A percentile compares a stretch with the other conserved stretches of the same genome.
These are phyloP conservation scores for Sanderia malayensis DNA, from an alignment of 30 jellyfish, hydroid and myxozoan genomes.

Conservation along the genomic window DNA sequence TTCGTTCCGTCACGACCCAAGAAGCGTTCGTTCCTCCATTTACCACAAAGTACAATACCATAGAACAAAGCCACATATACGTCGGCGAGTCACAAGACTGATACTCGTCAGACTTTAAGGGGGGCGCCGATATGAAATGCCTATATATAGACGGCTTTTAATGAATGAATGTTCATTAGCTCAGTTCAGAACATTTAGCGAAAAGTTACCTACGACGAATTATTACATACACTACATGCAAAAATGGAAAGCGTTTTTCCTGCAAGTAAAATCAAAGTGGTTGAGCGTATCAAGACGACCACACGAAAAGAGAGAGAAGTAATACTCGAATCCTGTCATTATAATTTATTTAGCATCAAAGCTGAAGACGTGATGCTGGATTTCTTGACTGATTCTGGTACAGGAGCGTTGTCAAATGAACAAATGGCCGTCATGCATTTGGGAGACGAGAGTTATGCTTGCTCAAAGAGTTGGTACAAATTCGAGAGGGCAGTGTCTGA, in stretches of 20 bases:
- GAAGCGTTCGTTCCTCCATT: too few species aligned
- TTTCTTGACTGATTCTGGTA: conserved; percentile 72
- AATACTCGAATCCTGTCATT: conserved; percentile 23
- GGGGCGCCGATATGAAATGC: too few species aligned
- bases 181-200: too few species aligned
- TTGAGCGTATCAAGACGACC: conserved; percentile 39
- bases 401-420: conserved; percentile 63
- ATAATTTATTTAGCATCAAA: conserved; percentile 42
- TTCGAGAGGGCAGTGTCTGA: conserved; percentile 56
- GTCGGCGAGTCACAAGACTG: too few species aligned
- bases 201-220: too few species aligned
- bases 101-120: too few species aligned
- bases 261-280: conserved; percentile 52
- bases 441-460: conserved; percentile 74
- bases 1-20: too few species aligned
- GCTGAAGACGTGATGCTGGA: conserved; percentile 72
- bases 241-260: conserved; percentile 40
- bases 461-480: conserved; percentile 59
- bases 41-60: too few species aligned
- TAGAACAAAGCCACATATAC: too few species aligned
- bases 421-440: conserved; percentile 65
- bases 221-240: too few species aligned
- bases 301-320: conserved; percentile 31
- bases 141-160: too few species aligned
- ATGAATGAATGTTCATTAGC: too few species aligned